Conservation (phyloP, 2,888 invertebrate species). For the Drosophila cognata region DNA sequence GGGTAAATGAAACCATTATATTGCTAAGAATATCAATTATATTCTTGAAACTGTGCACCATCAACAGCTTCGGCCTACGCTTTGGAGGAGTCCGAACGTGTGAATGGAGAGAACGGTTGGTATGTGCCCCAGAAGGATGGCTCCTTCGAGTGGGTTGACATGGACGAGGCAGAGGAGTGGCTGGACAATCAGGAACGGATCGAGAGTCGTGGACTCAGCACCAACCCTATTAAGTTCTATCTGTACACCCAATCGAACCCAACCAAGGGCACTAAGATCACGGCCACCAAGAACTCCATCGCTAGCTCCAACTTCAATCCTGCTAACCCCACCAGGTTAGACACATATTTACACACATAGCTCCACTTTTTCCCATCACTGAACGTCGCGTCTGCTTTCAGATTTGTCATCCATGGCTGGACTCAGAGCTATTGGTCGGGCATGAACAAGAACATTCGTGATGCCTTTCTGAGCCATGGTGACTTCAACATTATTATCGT, state of each 20-base stretch:
- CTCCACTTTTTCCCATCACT: background rate
- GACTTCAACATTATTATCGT: slow-evolving; percentile 87
- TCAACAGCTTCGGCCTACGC: slow-evolving; percentile 47
- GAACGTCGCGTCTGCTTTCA: slow-evolving; percentile 12
- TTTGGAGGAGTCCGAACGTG: slow-evolving; percentile 60
- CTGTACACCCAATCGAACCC: slow-evolving; percentile 77
- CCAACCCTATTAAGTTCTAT: slow-evolving; percentile 63
- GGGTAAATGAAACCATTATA: slow-evolving; percentile 15
- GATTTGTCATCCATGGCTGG: slow-evolving; percentile 87
- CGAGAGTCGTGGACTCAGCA: slow-evolving; percentile 42
- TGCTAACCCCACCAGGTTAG: slow-evolving; percentile 61
- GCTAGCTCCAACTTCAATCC: slow-evolving; percentile 61
- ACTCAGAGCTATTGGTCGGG: slow-evolving; percentile 86
- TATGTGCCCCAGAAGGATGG: slow-evolving; percentile 70
- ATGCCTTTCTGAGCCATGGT: slow-evolving; percentile 86
- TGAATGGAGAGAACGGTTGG: slow-evolving; percentile 73
- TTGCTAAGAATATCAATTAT: background rate
- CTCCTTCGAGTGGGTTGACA: slow-evolving; percentile 63
- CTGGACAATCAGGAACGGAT: slow-evolving; percentile 44
- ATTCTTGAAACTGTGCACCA: background rate
- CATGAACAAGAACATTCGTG: slow-evolving; percentile 73
- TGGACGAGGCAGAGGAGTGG: slow-evolving; percentile 59
- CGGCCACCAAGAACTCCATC: slow-evolving; percentile 49
- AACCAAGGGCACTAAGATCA: slow-evolving; percentile 58
- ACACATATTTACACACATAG: background rate